A percentile compares a stretch with the other conserved stretches of the same genome.
These are phyloP conservation scores for Apogon talboti DNA, from an alignment of 2,797 vertebrate genomes.

Conservation along the genomic window DNA sequence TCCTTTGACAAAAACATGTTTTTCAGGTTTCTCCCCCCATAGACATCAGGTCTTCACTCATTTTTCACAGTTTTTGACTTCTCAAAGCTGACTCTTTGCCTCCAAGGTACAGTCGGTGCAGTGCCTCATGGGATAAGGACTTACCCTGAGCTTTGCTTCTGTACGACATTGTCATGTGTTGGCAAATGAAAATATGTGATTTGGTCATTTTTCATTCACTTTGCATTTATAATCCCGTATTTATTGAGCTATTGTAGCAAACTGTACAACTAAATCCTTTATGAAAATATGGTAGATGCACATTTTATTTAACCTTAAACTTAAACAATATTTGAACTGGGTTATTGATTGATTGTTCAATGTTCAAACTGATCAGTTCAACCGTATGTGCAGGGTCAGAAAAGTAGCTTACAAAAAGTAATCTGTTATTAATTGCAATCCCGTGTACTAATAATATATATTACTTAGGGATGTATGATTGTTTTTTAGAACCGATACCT, in stretches of 20 bases:
- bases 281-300: neutral
- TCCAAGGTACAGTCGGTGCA: constrained; percentile 1
- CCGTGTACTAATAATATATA: too few species aligned
- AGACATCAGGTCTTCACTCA: constrained; percentile 26
- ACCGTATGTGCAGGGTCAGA: too few species aligned
- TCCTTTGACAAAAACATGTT: constrained; percentile 9
- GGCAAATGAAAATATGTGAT: constrained; percentile 3
- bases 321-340: too few species aligned
- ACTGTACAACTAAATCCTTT: neutral
- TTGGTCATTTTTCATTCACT: constrained; percentile 13
- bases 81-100: constrained; percentile 13
- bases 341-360: too few species aligned
- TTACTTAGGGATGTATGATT: too few species aligned
- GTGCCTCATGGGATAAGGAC: constrained; percentile 19
- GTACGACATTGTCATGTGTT: constrained; percentile 13
- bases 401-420: too few species aligned
- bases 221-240: neutral
- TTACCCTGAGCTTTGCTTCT: constrained; percentile 23
- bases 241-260: neutral
- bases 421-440: too few species aligned
- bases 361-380: too few species aligned
- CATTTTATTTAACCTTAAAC: too few species aligned
- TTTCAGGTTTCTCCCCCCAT: constrained; percentile 19
- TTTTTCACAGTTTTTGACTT: constrained; percentile 25
- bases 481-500: too few species aligned